Evolutionary conservation across 2,797 vertebrate species (phyloP).

Genomic region (Mormyrops boulengeri): DNA sequence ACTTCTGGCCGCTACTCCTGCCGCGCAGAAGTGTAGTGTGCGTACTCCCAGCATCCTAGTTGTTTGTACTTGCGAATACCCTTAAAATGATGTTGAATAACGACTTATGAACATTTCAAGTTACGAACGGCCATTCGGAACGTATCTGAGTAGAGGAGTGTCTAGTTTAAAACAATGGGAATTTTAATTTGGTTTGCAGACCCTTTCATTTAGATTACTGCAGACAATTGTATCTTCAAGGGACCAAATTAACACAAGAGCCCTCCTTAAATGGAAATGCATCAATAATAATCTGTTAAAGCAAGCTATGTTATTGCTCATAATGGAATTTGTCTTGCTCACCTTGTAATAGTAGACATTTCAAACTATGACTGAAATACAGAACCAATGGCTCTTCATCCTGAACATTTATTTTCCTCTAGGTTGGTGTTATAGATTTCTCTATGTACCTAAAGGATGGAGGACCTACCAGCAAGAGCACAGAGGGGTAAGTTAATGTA

Average conservation of each 20-base stretch:
- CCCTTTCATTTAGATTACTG: background rate
- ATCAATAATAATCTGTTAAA: background rate
- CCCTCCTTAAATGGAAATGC: background rate
- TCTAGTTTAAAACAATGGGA: background rate
- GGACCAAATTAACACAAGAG: background rate
- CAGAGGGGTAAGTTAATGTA: constrained; percentile 76
- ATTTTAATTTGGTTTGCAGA: background rate
- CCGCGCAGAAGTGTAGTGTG: too few species aligned
- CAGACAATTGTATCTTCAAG: background rate
- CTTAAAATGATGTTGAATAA: too few species aligned
- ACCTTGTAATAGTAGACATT: background rate
- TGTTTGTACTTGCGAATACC: too few species aligned
- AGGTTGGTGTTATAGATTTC: constrained; percentile 98
- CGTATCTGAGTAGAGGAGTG: too few species aligned
- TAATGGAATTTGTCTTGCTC: background rate
- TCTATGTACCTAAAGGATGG: constrained; percentile 99
- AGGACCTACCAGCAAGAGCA: constrained; percentile 85
- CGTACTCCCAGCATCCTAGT: too few species aligned
- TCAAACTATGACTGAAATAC: background rate
- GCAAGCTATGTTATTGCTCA: background rate
- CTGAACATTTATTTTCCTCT: constrained; percentile 12
- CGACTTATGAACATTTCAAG: too few species aligned
- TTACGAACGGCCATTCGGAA: too few species aligned
- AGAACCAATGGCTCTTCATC: background rate
- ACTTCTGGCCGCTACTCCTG: too few species aligned